phyloP scores from a whole-genome alignment of 2,113 vertebrate genomes.

The Sceloporus tristichus region DNA sequence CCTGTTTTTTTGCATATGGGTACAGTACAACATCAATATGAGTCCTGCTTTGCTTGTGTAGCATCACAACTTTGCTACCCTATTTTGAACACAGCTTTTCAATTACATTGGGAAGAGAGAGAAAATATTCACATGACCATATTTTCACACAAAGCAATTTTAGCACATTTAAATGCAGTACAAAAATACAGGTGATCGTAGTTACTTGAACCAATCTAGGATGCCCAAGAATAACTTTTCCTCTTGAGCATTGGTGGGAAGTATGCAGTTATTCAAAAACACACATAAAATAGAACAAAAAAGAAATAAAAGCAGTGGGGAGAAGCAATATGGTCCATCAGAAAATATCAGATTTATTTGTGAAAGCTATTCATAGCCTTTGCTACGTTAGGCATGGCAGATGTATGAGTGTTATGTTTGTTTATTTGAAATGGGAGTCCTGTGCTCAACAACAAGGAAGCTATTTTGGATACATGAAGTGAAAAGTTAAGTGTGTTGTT shows the following conservation, averaged over 20 bases:
- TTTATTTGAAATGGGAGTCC: not conserved
- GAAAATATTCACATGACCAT: not conserved
- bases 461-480: conserved; percentile 39
- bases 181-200: not conserved
- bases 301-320: not conserved
- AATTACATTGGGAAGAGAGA: not conserved
- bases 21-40: not conserved
- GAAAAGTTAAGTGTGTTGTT: conserved; percentile 10
- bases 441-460: conserved; percentile 8
- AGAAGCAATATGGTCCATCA: conserved; percentile 20
- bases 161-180: not conserved
- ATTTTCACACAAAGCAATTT: fast-evolving
- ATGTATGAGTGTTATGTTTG: not conserved
- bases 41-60: not conserved
- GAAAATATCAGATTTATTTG: conserved; percentile 11
- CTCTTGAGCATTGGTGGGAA: not conserved
- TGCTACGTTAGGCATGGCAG: conserved; percentile 9
- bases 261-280: not conserved
- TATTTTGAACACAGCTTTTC: not conserved
- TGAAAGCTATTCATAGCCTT: conserved; percentile 10
- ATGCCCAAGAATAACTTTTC: fast-evolving
- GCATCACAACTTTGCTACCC: not conserved
- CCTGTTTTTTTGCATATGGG: not conserved
- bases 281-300: not conserved
- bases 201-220: not conserved